Conservation (phyloP, 2,797 vertebrate species). For the Acipenser ruthenus region DNA sequence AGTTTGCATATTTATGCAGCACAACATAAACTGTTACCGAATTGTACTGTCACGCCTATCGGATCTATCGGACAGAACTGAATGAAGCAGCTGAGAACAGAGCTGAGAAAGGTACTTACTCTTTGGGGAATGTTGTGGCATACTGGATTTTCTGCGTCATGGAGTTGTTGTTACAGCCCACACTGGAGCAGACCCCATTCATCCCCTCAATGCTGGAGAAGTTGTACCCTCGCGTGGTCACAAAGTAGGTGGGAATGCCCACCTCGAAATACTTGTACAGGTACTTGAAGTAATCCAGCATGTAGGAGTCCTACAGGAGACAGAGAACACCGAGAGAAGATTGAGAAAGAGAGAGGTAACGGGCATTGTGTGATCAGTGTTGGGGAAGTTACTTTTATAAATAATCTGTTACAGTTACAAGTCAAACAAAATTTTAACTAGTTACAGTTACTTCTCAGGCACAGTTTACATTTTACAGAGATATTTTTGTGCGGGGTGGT, state of each 20-base stretch:
- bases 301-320: slow-evolving; percentile 74
- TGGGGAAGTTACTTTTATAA: too few species aligned
- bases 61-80: background rate
- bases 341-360: background rate
- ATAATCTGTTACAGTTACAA: too few species aligned
- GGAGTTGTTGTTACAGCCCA: slow-evolving; percentile 71
- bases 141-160: slow-evolving; percentile 84
- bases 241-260: slow-evolving; percentile 83
- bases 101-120: slow-evolving; percentile 52
- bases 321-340: background rate
- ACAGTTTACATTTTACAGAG: too few species aligned
- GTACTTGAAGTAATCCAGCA: slow-evolving; percentile 74
- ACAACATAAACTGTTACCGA: background rate
- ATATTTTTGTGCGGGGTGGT: too few species aligned
- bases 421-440: too few species aligned
- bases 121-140: slow-evolving; percentile 60
- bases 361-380: background rate
- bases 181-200: slow-evolving; percentile 75
- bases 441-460: too few species aligned
- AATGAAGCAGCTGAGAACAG: too few species aligned
- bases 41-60: background rate
- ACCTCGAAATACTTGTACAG: slow-evolving; percentile 83
- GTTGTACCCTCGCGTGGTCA: slow-evolving; percentile 75
- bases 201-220: slow-evolving; percentile 60
- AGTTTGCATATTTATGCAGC: too few species aligned